These are phyloP conservation scores for Rhopilema esculentum DNA, from an alignment of 30 jellyfish, hydroid and myxozoan species.

Conservation along the genomic window DNA sequence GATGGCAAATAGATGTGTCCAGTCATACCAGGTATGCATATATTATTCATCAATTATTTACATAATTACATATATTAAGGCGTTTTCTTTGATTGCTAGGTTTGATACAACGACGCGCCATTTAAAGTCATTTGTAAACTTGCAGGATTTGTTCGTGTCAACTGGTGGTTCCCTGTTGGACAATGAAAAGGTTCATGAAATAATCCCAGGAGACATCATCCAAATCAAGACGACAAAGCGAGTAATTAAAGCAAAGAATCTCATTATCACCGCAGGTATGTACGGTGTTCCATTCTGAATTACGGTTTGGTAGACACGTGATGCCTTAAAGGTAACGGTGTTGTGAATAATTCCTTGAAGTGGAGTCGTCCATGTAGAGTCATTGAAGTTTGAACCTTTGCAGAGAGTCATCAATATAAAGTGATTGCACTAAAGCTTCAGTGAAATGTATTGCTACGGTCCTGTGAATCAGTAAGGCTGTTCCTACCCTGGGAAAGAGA, in stretches of 20 bases:
- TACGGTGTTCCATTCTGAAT: background rate
- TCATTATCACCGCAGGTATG: conserved; percentile 81
- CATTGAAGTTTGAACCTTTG: too few relatives aligned
- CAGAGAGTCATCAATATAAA: too few relatives aligned
- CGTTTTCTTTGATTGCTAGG: background rate
- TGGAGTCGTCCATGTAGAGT: too few relatives aligned
- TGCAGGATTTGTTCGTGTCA: conserved; percentile 55
- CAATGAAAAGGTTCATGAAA: conserved; percentile 43
- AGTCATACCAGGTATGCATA: conserved; percentile 57
- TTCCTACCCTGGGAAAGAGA: too few relatives aligned
- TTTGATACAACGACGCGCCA: background rate
- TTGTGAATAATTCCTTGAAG: too few relatives aligned
- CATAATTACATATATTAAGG: background rate
- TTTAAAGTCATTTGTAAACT: too few relatives aligned
- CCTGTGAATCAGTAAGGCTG: too few relatives aligned
- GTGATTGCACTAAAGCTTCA: too few relatives aligned
- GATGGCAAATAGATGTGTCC: conserved; percentile 80
- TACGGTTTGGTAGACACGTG: too few relatives aligned
- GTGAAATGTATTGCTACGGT: too few relatives aligned
- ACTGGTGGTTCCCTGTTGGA: conserved; percentile 83
- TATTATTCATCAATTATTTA: background rate
- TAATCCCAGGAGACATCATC: conserved; percentile 66
- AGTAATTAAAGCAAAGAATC: conserved; percentile 27
- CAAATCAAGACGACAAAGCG: conserved; percentile 37
- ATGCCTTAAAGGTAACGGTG: too few relatives aligned